These are phyloP conservation scores for Nerophis ophidion DNA, from an alignment of 2,113 vertebrate genomes.

Conservation along the genomic window DNA sequence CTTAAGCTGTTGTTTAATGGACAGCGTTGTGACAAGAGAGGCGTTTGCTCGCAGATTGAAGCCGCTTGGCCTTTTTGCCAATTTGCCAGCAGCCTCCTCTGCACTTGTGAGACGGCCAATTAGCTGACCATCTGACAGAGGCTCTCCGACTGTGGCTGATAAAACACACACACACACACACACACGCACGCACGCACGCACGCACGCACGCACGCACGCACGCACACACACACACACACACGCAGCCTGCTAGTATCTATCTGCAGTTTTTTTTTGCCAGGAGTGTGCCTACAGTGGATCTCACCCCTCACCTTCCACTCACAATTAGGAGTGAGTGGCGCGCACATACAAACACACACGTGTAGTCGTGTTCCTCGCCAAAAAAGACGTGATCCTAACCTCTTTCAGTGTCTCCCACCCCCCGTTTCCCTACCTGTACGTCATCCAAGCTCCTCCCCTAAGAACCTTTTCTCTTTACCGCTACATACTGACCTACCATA, in stretches of 20 bases:
- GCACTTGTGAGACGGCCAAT: constrained; percentile 77
- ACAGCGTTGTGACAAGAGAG: constrained; percentile 72
- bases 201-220: constrained; percentile 18
- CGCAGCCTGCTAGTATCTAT: constrained; percentile 46
- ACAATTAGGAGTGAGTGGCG: constrained; percentile 46
- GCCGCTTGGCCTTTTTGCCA: constrained; percentile 73
- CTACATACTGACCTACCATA: not conserved
- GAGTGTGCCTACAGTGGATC: constrained; percentile 36
- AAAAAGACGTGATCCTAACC: constrained; percentile 53
- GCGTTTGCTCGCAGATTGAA: constrained; percentile 72
- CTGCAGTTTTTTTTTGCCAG: constrained; percentile 41
- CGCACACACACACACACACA: not conserved
- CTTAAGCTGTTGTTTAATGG: constrained; percentile 74
- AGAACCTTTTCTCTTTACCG: not conserved
- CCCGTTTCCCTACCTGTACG: constrained; percentile 1
- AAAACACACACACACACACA: constrained; percentile 58
- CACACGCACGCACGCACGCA: constrained; percentile 16
- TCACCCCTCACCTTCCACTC: constrained; percentile 58
- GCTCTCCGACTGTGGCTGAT: constrained; percentile 70
- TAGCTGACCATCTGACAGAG: constrained; percentile 75
- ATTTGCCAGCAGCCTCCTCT: constrained; percentile 73
- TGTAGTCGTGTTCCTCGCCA: constrained; percentile 39
- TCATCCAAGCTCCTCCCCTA: constrained; percentile 1
- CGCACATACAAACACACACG: constrained; percentile 5
- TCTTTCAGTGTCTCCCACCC: constrained; percentile 23